These are phyloP conservation scores for Isurus oxyrinchus DNA, from an alignment of 2,113 vertebrate genomes.

Conservation along the genomic window DNA sequence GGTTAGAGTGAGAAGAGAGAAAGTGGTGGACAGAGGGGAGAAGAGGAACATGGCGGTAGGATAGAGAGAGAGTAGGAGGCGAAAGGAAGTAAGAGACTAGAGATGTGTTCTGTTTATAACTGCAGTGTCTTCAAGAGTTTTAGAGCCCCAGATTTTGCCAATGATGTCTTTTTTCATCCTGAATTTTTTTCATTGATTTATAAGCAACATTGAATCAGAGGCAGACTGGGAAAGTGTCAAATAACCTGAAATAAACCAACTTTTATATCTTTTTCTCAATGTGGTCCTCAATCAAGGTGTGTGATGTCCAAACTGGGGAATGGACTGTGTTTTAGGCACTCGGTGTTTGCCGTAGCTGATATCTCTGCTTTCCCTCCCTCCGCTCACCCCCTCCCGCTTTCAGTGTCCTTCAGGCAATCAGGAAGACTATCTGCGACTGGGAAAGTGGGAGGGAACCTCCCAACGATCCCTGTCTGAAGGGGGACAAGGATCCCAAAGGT, in stretches of 20 bases:
- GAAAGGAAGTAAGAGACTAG: too few species aligned
- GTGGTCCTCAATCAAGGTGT: too few species aligned
- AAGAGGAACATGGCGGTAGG: too few species aligned
- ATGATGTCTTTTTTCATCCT: background rate
- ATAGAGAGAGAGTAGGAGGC: background rate
- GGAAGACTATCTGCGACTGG: conserved; percentile 98
- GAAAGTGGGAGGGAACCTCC: conserved; percentile 90
- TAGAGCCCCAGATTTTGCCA: background rate
- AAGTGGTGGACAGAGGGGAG: too few species aligned
- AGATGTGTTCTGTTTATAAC: background rate
- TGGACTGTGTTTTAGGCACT: too few species aligned
- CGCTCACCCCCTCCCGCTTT: conserved; percentile 3
- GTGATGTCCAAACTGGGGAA: background rate
- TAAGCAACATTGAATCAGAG: background rate
- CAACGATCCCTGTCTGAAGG: conserved; percentile 92
- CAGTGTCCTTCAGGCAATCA: conserved; percentile 95
- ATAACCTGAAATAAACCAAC: too few species aligned
- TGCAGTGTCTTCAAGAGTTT: background rate
- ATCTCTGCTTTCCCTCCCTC: too few species aligned
- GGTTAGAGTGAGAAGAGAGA: background rate
- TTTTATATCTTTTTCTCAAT: background rate
- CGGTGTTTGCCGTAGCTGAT: background rate
- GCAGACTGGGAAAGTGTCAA: background rate
- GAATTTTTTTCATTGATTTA: background rate
- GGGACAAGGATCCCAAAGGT: conserved; percentile 97